Percentiles rank a stretch among this genome's conserved stretches.
Conservation (phyloP, 2,888 invertebrate species). For the Caenorhabditis imperialis region DNA sequence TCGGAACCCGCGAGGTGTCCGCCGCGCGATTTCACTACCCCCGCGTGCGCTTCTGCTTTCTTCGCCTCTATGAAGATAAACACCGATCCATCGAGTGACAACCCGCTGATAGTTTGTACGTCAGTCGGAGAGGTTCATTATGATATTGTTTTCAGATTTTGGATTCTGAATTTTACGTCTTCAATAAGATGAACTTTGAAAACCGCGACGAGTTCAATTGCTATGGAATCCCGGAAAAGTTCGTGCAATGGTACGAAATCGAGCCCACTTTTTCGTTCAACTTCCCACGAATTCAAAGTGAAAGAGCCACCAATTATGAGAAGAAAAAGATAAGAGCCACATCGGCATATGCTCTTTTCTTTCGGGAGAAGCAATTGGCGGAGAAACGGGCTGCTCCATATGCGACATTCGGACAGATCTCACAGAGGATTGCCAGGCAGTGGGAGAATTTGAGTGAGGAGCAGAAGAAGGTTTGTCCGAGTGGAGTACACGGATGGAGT, state of each 20-base stretch:
- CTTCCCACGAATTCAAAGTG: neutral
- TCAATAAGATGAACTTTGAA: neutral
- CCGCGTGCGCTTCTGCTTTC: neutral
- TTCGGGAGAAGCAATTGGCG: constrained; percentile 28
- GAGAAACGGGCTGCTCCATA: constrained; percentile 29
- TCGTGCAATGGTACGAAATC: constrained; percentile 38
- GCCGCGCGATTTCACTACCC: neutral
- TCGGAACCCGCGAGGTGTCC: constrained; percentile 28
- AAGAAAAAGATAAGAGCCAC: constrained; percentile 44
- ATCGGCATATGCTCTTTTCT: constrained; percentile 50
- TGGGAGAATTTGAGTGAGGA: constrained; percentile 32
- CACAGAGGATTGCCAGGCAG: constrained; percentile 38
- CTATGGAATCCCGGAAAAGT: constrained; percentile 24
- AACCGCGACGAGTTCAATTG: constrained; percentile 26
- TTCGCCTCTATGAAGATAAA: constrained; percentile 50
- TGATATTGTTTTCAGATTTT: neutral
- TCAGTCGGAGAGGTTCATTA: constrained; percentile 49
- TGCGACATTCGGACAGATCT: constrained; percentile 37
- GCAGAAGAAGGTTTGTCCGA: constrained; percentile 31
- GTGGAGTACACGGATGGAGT: no score
- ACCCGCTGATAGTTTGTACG: constrained; percentile 48
- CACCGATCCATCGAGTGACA: constrained; percentile 56
- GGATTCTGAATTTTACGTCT: no score
- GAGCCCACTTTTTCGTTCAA: constrained; percentile 32
- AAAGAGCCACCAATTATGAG: neutral